These are phyloP conservation scores for Sebastes vulpes DNA, from an alignment of 2,797 vertebrate genomes.

Conservation along the genomic window DNA sequence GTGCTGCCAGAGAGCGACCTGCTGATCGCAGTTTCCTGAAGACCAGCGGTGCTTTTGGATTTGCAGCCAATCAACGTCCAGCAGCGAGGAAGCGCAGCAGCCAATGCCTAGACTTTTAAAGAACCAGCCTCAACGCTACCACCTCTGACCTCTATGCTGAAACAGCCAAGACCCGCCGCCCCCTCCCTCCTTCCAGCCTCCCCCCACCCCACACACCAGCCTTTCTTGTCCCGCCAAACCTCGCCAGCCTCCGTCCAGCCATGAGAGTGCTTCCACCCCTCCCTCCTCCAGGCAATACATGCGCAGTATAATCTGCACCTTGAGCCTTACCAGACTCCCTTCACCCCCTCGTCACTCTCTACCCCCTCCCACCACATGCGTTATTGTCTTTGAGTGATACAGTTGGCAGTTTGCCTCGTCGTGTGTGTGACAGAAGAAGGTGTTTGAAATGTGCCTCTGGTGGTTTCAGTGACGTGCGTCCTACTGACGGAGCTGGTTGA, in stretches of 20 bases:
- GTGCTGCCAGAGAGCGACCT: conserved; percentile 68
- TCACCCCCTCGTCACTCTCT: background rate
- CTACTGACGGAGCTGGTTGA: conserved; percentile 61
- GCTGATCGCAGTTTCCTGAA: conserved; percentile 81
- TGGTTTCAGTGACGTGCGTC: conserved; percentile 72
- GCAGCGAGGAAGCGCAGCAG: conserved; percentile 68
- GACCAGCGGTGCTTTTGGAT: conserved; percentile 46
- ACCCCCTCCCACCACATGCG: background rate
- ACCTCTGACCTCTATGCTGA: conserved; percentile 70
- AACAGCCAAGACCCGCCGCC: conserved; percentile 63
- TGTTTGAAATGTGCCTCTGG: conserved; percentile 74
- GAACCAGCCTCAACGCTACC: conserved; percentile 73
- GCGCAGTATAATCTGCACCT: conserved; percentile 61
- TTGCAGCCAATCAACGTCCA: conserved; percentile 51
- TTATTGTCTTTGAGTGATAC: conserved; percentile 72
- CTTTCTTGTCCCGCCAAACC: conserved; percentile 10
- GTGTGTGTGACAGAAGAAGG: conserved; percentile 73
- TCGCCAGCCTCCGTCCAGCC: conserved; percentile 11
- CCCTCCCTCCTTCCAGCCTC: background rate
- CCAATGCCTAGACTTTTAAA: conserved; percentile 65
- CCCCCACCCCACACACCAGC: conserved; percentile 10
- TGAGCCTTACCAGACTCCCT: conserved; percentile 60
- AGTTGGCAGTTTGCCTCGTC: conserved; percentile 71
- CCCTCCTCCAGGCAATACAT: conserved; percentile 44
- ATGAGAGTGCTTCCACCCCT: conserved; percentile 35